Evolutionary conservation across 2,888 invertebrate species (phyloP).

Genomic region (Graphium colonna): DNA sequence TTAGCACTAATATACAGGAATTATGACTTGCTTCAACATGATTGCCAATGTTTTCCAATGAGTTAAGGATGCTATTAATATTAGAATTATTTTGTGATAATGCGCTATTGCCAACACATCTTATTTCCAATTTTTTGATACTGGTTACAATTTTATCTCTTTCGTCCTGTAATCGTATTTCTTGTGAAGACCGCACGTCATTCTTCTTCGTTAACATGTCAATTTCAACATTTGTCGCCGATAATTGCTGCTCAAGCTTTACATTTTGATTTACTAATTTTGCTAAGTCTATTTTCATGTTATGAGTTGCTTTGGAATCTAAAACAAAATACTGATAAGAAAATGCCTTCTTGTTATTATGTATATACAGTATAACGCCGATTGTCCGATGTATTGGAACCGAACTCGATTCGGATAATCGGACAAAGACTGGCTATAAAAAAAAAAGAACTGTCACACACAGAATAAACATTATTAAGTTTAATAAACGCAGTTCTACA

Average conservation of each 20-base stretch:
- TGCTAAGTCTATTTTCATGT: slow-evolving; percentile 63
- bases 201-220: slow-evolving; percentile 42
- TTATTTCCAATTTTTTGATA: slow-evolving; percentile 51
- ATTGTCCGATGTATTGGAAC: too few species aligned
- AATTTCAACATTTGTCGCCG: slow-evolving; percentile 41
- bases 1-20: slow-evolving; percentile 59
- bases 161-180: slow-evolving; percentile 26
- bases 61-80: slow-evolving; percentile 46
- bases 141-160: slow-evolving; percentile 43
- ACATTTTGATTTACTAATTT: slow-evolving; percentile 51
- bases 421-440: too few species aligned
- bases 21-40: slow-evolving; percentile 45
- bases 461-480: too few species aligned
- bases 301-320: slow-evolving; percentile 71
- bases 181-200: not conserved
- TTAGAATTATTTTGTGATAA: slow-evolving; percentile 45
- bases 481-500: too few species aligned
- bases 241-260: slow-evolving; percentile 48
- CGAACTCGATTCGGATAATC: too few species aligned
- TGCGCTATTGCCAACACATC: slow-evolving; percentile 52
- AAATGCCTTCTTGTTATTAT: too few species aligned
- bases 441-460: too few species aligned
- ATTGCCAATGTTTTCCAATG: slow-evolving; percentile 52
- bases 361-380: too few species aligned
- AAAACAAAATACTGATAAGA: too few species aligned